Base-by-base conservation (phyloP, 2,888 invertebrate genomes). In the Drosophila imparisetae region DNA sequence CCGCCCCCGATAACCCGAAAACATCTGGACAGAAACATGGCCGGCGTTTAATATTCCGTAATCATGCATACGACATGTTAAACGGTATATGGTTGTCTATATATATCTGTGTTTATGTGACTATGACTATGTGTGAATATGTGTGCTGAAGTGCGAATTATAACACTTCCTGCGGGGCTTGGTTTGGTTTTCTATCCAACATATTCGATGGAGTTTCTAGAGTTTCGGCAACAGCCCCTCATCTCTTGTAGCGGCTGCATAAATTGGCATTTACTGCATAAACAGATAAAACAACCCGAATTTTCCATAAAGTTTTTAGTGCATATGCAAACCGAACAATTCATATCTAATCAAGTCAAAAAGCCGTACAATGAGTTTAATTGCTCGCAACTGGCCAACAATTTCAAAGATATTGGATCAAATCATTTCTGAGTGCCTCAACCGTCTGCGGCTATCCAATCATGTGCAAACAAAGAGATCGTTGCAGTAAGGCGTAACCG, bases 41-140 rank as follows among this genome's bases (percentile, higher is more conserved):
- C 45, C 64, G 52, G 40, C 61, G 57, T 75, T 79, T 55, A 62
- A 60, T 67, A 67, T 75, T 63, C 60, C 63, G 66, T 69, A 70
- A 83, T 83, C 86, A 76, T 76, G 80, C 78, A 80, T 78, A 73
- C 77, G 77, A 77, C 79, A 83, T 77, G 83, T 77, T 75, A 72
- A 70, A 62, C 79, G 72, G 65, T 60, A 32, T 77, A 72, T 52
- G 72, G 50, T 42, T 66, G 61, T 73, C 18, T 50, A 34, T 34
- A 10, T 29, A 21, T 45, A 29, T 42, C 32, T 42, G 11, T 58
- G 21, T 21, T 4, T 21, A 21, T 68, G 40, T 40, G 34, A n/a
- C 42, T 54, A 54, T 66, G 65, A 30, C 30, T 50, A 27, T 50
- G 50, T 59, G 45, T 60, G 53, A 52, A 61, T 67, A 55, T 36